These are phyloP conservation scores for Procavia capensis DNA, from an alignment of 2,113 vertebrate species.

Conservation along the genomic window DNA sequence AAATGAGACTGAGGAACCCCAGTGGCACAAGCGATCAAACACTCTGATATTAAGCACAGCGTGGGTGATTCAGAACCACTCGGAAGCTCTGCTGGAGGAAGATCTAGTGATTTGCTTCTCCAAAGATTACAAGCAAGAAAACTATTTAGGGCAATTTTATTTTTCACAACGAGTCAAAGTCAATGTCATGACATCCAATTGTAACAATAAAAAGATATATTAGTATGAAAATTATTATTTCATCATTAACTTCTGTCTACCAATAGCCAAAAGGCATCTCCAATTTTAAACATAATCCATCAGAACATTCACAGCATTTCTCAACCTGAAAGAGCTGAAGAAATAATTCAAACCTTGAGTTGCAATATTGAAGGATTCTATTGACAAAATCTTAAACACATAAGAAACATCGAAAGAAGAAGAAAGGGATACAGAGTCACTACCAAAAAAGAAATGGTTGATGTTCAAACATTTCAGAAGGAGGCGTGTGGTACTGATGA, in stretches of 20 bases:
- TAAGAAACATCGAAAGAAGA: no score
- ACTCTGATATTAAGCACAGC: no score
- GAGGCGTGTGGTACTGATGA: no score
- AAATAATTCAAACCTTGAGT: no score
- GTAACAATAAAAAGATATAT: background rate
- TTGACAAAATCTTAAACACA: no score
- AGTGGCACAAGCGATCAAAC: background rate
- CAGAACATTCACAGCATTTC: background rate
- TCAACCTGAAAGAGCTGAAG: no score
- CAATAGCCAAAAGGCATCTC: background rate
- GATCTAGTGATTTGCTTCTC: background rate
- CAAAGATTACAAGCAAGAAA: background rate
- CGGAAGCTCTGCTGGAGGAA: background rate
- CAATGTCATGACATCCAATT: background rate
- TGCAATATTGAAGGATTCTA: no score
- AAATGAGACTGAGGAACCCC: background rate
- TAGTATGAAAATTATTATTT: background rate
- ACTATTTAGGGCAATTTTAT: background rate
- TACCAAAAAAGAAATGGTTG: no score
- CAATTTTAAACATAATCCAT: slow-evolving; percentile 41
- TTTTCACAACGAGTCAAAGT: background rate
- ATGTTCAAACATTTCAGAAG: no score
- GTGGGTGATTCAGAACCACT: background rate
- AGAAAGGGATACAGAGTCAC: no score
- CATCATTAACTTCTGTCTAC: background rate